A percentile compares a stretch with the other conserved stretches of the same genome.
Evolutionary conservation across 64 coral and sea anemone genomes (phyloP).

Genomic region (Actinia tenebrosa): DNA sequence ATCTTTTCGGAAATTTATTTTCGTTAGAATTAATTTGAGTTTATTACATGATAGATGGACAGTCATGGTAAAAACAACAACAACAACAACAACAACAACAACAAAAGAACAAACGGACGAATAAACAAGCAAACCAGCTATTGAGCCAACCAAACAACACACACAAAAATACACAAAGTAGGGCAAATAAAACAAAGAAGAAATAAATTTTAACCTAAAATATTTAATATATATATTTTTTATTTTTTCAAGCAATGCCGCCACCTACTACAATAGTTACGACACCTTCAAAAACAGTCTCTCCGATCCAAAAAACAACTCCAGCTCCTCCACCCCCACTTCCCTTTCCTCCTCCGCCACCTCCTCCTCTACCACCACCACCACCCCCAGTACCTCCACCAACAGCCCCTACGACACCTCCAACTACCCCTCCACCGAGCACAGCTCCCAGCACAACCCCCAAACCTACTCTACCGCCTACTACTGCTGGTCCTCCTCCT

Average conservation of each 20-base stretch:
- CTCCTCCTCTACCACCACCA: neutral
- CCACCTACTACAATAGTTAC: slow-evolving; percentile 22
- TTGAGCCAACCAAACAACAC: too few species aligned
- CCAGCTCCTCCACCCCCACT: neutral
- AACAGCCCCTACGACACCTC: neutral
- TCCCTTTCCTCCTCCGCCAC: neutral
- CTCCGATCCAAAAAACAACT: neutral
- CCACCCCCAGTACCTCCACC: slow-evolving; percentile 1
- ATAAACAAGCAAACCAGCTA: too few species aligned
- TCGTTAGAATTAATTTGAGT: too few species aligned
- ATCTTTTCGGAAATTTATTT: too few species aligned
- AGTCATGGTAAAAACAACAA: too few species aligned
- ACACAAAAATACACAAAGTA: too few species aligned
- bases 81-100: too few species aligned
- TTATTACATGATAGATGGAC: too few species aligned
- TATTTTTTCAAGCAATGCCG: neutral
- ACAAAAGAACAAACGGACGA: too few species aligned
- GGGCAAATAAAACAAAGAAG: too few species aligned
- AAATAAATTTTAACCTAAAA: too few species aligned
- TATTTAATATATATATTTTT: neutral
- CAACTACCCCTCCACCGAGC: neutral
- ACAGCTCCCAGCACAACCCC: slow-evolving; percentile 14
- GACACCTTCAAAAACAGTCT: slow-evolving; percentile 5
- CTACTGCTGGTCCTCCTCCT: slow-evolving; percentile 21
- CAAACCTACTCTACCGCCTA: slow-evolving; percentile 18